Percentiles rank a stretch among this genome's conserved stretches.
Evolutionary conservation across 2,113 vertebrate genomes (phyloP).

Genomic region (Ciconia boyciana): DNA sequence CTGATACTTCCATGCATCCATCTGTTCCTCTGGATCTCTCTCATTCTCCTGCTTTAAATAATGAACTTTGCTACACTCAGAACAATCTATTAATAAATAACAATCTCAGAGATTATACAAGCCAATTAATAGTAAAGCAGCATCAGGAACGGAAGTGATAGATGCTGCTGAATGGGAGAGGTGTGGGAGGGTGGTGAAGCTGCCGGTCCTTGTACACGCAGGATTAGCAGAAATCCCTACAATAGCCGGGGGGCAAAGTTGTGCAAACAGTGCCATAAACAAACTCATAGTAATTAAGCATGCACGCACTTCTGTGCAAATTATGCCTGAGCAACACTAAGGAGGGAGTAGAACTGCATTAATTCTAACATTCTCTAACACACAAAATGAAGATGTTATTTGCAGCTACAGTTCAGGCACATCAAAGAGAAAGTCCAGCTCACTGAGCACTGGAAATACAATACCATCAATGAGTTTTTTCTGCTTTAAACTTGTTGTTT

Average conservation of each 20-base stretch:
- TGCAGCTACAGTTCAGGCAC: neutral
- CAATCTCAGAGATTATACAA: constrained; percentile 30
- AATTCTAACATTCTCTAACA: no score
- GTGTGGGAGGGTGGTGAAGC: neutral
- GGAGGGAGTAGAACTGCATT: neutral
- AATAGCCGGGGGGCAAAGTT: neutral
- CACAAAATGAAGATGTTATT: neutral
- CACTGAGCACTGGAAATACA: neutral
- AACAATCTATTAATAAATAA: constrained; percentile 71
- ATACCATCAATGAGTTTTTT: neutral
- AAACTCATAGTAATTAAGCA: neutral
- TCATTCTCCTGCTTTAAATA: constrained; percentile 51
- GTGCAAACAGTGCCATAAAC: neutral
- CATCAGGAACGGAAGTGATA: neutral
- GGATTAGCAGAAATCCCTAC: neutral
- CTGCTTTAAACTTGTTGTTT: neutral
- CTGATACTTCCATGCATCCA: constrained; percentile 12
- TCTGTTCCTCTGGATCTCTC: constrained; percentile 53
- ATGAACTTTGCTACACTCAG: constrained; percentile 39
- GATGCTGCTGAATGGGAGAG: neutral
- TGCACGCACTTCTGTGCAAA: neutral
- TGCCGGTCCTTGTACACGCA: neutral
- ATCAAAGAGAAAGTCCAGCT: neutral
- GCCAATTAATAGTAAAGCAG: constrained; percentile 45
- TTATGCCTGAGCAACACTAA: neutral